Evolutionary conservation across 2,888 invertebrate species (phyloP), one percentile per base, ranked within the genome.

Genomic region (Cephus pygmeus): DNA sequence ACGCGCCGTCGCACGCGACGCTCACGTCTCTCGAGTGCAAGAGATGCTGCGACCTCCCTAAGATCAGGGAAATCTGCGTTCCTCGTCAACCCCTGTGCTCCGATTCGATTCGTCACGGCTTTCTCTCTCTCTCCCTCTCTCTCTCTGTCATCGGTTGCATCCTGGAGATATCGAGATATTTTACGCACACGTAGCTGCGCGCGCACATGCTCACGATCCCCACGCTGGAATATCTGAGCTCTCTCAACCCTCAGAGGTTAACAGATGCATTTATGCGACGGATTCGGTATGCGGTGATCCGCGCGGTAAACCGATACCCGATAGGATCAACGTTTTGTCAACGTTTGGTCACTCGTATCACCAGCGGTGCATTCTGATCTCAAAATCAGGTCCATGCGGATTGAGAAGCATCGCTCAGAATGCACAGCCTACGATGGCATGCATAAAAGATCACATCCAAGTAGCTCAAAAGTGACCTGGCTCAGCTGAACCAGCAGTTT

Each of bases 211-310:
- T 40, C 40, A 40, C 40, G 15, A 40, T 40, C 40, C 4, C 15
- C 40, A 40, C 40, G 40, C 40, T 40, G 15, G 40, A 40, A 40
- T 40, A 40, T 40, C 40, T 4, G 40, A 40, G 40, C 40, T 40
- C 40, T 40, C 40, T 40, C 40, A 40, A 40, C 40, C 71, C n/a
- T 40, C 69, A 68, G 75, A 73, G 73, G 69, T 77, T 83, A 86
- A 80, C 82, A 81, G 85, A 88, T 89, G 87, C 85, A 88, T 89
- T 88, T 89, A 89, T 89, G 88, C 87, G 83, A 85, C 81, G 80
- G 76, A 79, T 83, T 87, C 85, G 85, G 86, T 86, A 88, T 87
- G 87, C 87, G 85, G 83, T 82, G 85, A 85, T 83, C 82, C 81
- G 81, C 83, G 86, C 84, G 87, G 86, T 84, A 82, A 86, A 84